phyloP scores from a whole-genome alignment of 2,888 invertebrate genomes.

The Dichetophora obliterata region DNA sequence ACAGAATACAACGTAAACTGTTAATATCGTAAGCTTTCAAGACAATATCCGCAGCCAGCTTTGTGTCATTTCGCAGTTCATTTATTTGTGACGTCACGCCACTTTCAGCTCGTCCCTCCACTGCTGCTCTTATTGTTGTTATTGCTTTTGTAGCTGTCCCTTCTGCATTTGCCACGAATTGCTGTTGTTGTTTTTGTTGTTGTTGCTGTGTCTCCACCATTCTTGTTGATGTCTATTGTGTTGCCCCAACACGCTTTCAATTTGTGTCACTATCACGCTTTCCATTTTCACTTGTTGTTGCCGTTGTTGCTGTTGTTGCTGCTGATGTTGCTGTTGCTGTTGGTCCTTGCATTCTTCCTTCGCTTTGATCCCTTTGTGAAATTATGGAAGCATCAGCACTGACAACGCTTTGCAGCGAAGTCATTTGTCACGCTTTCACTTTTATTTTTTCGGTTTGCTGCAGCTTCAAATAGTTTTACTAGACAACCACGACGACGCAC shows the following conservation, averaged over 20 bases:
- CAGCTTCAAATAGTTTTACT: conserved; percentile 3
- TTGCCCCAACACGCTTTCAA: conserved; percentile 37
- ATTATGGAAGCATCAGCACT: conserved; percentile 35
- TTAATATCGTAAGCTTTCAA: background rate
- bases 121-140: conserved; percentile 3
- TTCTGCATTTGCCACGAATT: background rate
- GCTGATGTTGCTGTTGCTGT: conserved; percentile 2
- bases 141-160: background rate
- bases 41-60: conserved; percentile 6
- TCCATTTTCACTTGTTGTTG: conserved; percentile 29
- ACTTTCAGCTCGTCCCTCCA: background rate
- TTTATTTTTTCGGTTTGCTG: background rate
- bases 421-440: conserved; percentile 36
- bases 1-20: background rate
- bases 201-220: background rate
- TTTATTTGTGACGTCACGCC: conserved; percentile 29
- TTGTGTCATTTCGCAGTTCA: conserved; percentile 22
- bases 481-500: background rate
- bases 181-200: conserved; percentile 3
- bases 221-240: conserved; percentile 4
- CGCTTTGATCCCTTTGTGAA: conserved; percentile 30
- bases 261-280: conserved; percentile 40
- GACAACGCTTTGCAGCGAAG: conserved; percentile 27
- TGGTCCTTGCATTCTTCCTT: conserved; percentile 5
- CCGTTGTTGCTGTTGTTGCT: conserved; percentile 20